Base-by-base conservation (phyloP, 2,797 vertebrate species). In the Anguilla obscura region DNA sequence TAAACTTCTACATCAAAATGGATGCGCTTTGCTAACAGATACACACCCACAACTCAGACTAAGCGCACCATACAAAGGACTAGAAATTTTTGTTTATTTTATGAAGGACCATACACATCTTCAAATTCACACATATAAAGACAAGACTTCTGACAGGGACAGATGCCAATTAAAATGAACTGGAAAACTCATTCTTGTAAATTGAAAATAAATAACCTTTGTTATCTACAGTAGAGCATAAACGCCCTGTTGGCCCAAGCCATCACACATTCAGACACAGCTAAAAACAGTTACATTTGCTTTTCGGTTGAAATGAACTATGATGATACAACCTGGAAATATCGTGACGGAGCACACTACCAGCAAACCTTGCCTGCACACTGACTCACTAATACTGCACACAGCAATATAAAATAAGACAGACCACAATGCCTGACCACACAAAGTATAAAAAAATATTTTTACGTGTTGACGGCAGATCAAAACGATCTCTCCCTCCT, bases 1-100 rank as follows among this genome's bases (percentile, higher is more conserved):
- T 6, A 40, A 21, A 30, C 66, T 79, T 79, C 36, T 2, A 16
- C 8, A 24, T 16, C 33, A 45, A 79, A 16, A 79, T 79, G 3
- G 40, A 7, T 79, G 14, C 4, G 16, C 74, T 21, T 45, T 45
- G 18, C 56, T 33, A 10, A 74, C 76, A 48, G 56, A 58, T 27
- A n/a, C 7, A 76, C 2, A 69, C 27, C 66, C 9, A 71, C 45
- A 84, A 12, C 74, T 21, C n/a, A 18, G 80, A 82, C 79, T 50
- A 27, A 40, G n/a, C 27, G n/a, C 60, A 66, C 76, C 40, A 80
- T n/a, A 56, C 80, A 84, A 84, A 5, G 83, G 9, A 54, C 14
- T 33, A 10, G 83, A 84, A 56, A 84, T 40, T 14, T 24, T n/a
- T 33, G 83, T 84, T 84, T 84, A 84, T 84, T 84, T 18, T 58